phyloP scores from a whole-genome alignment of 64 coral and sea anemone species.

The Acropora yongei region DNA sequence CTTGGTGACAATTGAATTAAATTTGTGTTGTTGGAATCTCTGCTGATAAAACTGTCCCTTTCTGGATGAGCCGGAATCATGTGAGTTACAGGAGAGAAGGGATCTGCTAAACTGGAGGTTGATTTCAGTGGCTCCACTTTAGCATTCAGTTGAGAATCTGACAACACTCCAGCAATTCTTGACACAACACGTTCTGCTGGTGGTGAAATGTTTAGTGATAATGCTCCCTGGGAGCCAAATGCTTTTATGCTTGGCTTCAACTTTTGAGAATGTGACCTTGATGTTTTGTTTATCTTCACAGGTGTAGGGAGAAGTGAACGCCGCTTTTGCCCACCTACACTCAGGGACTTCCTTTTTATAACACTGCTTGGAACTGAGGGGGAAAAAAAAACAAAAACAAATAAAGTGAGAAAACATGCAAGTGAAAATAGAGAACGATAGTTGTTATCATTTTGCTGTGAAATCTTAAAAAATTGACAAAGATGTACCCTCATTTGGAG shows the following conservation, averaged over 20 bases:
- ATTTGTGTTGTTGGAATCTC: background rate
- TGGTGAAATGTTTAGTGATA: slow-evolving; percentile 6
- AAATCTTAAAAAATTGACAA: background rate
- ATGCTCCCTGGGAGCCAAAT: background rate
- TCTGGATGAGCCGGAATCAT: background rate
- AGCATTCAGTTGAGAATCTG: background rate
- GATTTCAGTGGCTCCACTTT: background rate
- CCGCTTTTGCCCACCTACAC: slow-evolving; percentile 19
- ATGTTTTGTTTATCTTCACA: background rate
- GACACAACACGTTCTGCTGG: background rate
- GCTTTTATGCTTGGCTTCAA: background rate
- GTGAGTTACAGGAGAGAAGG: slow-evolving; percentile 8
- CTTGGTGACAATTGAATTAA: slow-evolving; percentile 18
- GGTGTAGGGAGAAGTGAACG: slow-evolving; percentile 30
- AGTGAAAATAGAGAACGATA: too few species aligned
- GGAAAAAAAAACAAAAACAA: background rate
- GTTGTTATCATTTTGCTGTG: background rate
- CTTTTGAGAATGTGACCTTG: slow-evolving; percentile 14
- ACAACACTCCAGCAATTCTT: background rate
- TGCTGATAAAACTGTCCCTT: background rate
- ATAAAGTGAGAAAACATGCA: background rate
- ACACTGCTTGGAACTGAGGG: slow-evolving; percentile 5
- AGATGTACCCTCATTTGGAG: slow-evolving; percentile 32
- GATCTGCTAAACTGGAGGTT: slow-evolving; percentile 10
- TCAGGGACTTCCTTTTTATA: slow-evolving; percentile 23